phyloP scores from a whole-genome alignment of 2,888 invertebrate species.

The Uropetala carovei region DNA sequence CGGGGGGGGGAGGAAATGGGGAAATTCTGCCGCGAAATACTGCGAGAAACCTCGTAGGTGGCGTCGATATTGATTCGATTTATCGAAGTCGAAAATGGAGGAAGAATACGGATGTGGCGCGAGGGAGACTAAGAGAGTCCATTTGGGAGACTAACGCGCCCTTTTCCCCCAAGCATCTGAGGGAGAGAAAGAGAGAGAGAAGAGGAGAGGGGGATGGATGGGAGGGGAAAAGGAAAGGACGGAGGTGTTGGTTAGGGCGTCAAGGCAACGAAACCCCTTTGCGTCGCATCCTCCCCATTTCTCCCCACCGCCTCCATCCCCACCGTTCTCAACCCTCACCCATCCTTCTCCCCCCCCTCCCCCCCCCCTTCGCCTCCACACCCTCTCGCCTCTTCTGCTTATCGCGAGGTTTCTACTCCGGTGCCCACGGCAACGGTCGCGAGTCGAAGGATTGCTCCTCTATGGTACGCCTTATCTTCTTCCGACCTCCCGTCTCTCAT shows the following conservation, averaged over 20 bases:
- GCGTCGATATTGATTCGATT: conserved; percentile 62
- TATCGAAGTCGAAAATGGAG: conserved; percentile 36
- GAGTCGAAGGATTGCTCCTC: conserved; percentile 40
- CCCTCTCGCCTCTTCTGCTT: neutral
- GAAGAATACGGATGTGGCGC: conserved; percentile 66
- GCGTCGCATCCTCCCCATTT: conserved; percentile 72
- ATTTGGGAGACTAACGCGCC: conserved; percentile 12
- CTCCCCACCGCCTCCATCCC: conserved; percentile 71
- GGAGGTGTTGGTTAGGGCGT: conserved; percentile 74
- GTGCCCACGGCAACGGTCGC: conserved; percentile 55
- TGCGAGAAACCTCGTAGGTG: neutral
- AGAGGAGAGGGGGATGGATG: conserved; percentile 65
- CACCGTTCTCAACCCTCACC: too few relatives aligned
- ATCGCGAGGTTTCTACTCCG: conserved; percentile 61
- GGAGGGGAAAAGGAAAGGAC: conserved; percentile 74
- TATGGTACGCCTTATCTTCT: neutral
- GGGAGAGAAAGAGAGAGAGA: conserved; percentile 70
- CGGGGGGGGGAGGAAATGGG: too few relatives aligned
- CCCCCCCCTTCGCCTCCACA: conserved; percentile 65
- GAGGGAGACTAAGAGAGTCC: conserved; percentile 66
- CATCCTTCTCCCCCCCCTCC: conserved; percentile 72
- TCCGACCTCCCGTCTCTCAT: neutral
- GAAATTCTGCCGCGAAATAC: neutral
- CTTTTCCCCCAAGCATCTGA: conserved; percentile 52
- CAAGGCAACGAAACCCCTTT: neutral